These are phyloP conservation scores for Pseudolaguvia tuberculata DNA, from an alignment of 2,113 vertebrate genomes.

Conservation along the genomic window DNA sequence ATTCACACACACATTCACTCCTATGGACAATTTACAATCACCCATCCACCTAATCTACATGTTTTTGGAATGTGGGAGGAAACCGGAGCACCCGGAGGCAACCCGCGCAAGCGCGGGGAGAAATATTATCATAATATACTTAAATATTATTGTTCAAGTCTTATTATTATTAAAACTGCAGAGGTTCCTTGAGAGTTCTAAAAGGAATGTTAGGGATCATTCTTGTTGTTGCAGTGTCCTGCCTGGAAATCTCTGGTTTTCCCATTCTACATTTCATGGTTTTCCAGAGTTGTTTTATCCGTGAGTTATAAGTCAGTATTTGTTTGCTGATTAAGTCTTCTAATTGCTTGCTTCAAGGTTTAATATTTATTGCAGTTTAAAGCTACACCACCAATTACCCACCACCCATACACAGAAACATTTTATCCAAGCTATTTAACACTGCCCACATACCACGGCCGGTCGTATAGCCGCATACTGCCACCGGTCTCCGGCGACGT, in stretches of 20 bases:
- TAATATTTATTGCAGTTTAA: not conserved
- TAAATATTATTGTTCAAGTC: no score
- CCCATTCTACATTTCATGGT: not conserved
- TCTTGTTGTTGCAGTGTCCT: not conserved
- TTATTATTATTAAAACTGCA: no score
- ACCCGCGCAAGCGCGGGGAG: no score
- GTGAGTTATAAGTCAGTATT: not conserved
- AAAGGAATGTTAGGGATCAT: not conserved
- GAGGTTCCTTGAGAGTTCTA: not conserved
- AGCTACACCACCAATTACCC: not conserved
- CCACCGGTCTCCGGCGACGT: constrained; percentile 71
- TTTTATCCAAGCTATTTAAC: not conserved
- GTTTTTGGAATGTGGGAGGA: no score
- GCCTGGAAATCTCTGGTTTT: not conserved
- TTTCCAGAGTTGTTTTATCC: not conserved
- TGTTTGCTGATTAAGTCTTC: not conserved
- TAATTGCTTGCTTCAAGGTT: not conserved
- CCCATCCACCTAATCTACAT: no score
- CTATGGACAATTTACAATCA: no score
- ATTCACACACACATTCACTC: no score
- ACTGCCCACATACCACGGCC: constrained; percentile 7
- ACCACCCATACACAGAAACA: not conserved
- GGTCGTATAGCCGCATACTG: constrained; percentile 28
- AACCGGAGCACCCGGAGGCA: no score
- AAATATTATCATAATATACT: no score